Base-by-base conservation (phyloP, 2,888 invertebrate species). In the Plagodis pulveraria region DNA sequence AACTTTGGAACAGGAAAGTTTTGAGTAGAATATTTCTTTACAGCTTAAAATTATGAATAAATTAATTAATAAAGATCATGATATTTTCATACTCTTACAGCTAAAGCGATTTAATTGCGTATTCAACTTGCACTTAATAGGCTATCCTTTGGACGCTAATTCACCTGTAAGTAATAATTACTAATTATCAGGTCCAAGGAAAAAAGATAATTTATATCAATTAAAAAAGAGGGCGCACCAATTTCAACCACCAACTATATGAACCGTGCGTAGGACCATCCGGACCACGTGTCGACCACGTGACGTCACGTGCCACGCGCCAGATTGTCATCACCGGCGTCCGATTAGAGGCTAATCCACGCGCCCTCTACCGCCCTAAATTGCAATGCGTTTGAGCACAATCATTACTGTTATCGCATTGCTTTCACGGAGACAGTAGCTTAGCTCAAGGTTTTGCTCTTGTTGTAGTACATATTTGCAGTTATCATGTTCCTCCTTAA, bases 271-370 rank as follows among this genome's bases (percentile, higher is more conserved):
- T 54, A 56, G 58, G 12, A 5, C 6, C 42, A 38, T 34, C 32
- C 46, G 47, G 35, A 36, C 36, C 49, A 63, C 66, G 51, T 53
- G 58, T 47, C 60, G 65, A 62, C 60, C 72, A 36, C 64, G 48
- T 69, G 48, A 61, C 8, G 56, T 45, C 76, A 63, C 75, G 71
- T 56, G 79, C 10, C 42, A 42, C 42, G 42, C 12, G 42, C 40
- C 79, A 74, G 91, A 91, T 91, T 90, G 86, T 88, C 91, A 90
- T 91, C 90, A 83, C 84, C 85, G 81, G 22, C 79, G 79, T 70
- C 82, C 87, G 91, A 91, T 91, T 91, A 91, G 83, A 69, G 77
- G 79, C 81, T 87, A 87, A 88, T 88, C 88, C 87, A 63, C 81
- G 81, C 87, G 86, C 89, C 83, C 88, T 81, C 80, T 79, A 69